Evolutionary conservation across 2,888 invertebrate species (phyloP).

Genomic region (Drosophila merina): DNA sequence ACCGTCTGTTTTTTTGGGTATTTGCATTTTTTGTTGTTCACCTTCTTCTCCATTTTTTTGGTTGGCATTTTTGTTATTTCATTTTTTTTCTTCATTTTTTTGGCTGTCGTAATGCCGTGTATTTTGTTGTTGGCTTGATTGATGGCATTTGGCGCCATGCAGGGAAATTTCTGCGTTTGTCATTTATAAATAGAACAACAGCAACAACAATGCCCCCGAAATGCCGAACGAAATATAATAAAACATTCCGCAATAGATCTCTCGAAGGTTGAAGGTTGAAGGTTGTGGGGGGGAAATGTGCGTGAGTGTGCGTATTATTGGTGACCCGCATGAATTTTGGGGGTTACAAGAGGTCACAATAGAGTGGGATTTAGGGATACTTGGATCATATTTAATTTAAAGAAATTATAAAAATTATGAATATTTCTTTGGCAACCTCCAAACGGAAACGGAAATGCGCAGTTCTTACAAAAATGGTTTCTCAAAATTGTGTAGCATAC

Average conservation of each 20-base stretch:
- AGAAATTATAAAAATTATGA: neutral
- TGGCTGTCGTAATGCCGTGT: conserved; percentile 32
- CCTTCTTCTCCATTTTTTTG: neutral
- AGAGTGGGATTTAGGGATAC: neutral
- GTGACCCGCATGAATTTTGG: conserved; percentile 28
- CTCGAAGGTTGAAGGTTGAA: neutral
- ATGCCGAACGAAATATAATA: conserved; percentile 16
- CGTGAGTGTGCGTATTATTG: conserved; percentile 1
- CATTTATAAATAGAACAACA: conserved; percentile 50
- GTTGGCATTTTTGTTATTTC: conserved; percentile 6
- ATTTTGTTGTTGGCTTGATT: conserved; percentile 46
- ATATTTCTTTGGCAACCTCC: neutral
- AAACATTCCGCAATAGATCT: conserved; percentile 32
- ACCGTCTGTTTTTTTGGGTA: conserved; percentile 28
- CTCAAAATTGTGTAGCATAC: neutral
- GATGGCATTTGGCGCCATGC: conserved; percentile 55
- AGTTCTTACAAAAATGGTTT: neutral
- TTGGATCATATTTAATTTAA: neutral
- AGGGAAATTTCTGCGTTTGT: conserved; percentile 52
- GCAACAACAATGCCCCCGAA: conserved; percentile 8
- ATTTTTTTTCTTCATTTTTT: conserved; percentile 21
- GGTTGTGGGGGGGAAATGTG: neutral
- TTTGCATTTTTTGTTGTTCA: conserved; percentile 40
- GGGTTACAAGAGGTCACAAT: conserved; percentile 10
- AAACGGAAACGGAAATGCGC: neutral